Percentiles rank a stretch among this genome's conserved stretches.
These are phyloP conservation scores for Hemiprocne comata DNA, from an alignment of 2,113 vertebrate species.

Conservation along the genomic window DNA sequence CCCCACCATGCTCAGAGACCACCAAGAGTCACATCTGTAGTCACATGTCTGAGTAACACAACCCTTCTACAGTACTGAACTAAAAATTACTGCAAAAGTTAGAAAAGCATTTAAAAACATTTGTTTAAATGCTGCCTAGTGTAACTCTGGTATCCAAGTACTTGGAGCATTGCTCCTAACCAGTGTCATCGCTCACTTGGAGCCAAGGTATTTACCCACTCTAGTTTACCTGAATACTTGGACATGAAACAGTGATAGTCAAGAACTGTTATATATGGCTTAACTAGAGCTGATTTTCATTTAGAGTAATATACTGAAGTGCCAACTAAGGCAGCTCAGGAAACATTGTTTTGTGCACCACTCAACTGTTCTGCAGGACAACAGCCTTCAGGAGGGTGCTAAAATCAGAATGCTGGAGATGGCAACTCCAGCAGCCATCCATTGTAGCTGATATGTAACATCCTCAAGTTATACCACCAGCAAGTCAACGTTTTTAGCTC, in stretches of 20 bases:
- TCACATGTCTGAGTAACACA: neutral
- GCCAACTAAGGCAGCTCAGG: neutral
- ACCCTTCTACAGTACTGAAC: neutral
- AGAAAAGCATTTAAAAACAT: neutral
- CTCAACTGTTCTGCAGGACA: neutral
- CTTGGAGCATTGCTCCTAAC: accelerated
- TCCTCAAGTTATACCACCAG: neutral
- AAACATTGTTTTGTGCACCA: neutral
- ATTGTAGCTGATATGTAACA: neutral
- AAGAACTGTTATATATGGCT: too few species aligned
- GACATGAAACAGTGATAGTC: too few species aligned
- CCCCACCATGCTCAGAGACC: accelerated
- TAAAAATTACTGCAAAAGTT: neutral
- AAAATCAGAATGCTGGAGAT: neutral
- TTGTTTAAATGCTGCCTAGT: neutral
- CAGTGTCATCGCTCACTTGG: neutral
- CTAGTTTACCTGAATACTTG: too few species aligned
- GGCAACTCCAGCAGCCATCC: neutral
- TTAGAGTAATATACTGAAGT: neutral
- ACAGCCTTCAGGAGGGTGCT: neutral
- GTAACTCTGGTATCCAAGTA: neutral
- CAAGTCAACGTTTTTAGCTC: neutral
- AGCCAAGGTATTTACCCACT: neutral
- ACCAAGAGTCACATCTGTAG: too few species aligned
- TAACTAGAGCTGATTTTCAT: neutral